Base-by-base conservation (phyloP, 2,113 vertebrate species). In the Daphoenositta chrysoptera region DNA sequence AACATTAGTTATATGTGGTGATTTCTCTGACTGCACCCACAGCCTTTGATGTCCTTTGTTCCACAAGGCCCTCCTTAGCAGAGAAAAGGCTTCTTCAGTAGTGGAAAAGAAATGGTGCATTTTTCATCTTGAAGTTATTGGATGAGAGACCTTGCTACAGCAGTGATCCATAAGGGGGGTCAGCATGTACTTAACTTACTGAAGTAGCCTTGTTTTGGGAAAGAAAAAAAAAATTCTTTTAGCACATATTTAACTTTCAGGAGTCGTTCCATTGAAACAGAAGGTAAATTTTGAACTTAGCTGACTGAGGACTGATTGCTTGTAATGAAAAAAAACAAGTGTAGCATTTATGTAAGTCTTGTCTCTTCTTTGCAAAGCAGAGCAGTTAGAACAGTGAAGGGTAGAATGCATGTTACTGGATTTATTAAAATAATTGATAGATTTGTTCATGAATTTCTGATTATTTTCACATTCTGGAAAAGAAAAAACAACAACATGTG, bases 361-460 rank as follows among this genome's bases (percentile, higher is more conserved):
- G 37, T 48, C 70, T 88, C 20, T 83, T 87, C 47, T 64, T 76
- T 83, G n/a, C n/a, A 88, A n/a, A 87, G 24, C 24, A 80, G 24
- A 87, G 15, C 11, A 42, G 24, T 83, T 87, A 31, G 51, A 92
- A 72, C 33, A 57, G 23, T 54, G 54, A 77, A 51, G 0, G 7
- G 24, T 33, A 56, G 44, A 68, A 88, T 66, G 18, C 30, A 50
- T 53, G 12, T 93, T 90, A 90, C 75, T 75, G 8, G 51, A 78
- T 92, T 89, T 90, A 92, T 93, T 90, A 40, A 81, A 83, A 75
- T 93, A 94, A 86, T 81, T 93, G 60, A 75, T 83, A 80, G 14
- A 50, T 83, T 95, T 88, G 23, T 85, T 85, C 15, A 44, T 88
- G 54, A 72, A 91, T 95, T 96, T 82, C 73, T 89, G 63, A 71